Base-by-base conservation (phyloP, 2,888 invertebrate species). In the Caenorhabditis angaria region DNA sequence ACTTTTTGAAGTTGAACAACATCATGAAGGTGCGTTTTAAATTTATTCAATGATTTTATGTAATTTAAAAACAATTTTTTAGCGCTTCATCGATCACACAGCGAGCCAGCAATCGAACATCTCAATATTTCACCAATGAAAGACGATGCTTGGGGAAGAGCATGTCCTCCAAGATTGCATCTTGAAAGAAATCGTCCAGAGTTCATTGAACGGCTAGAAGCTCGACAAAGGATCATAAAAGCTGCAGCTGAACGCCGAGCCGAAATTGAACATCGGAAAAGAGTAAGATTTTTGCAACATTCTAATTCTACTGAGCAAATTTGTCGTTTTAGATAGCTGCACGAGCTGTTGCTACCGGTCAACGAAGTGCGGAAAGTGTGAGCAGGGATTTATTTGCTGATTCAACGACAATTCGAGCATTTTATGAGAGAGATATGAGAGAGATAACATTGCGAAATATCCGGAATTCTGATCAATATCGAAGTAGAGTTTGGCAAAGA, bases 111-210 rank as follows among this genome's bases (percentile, higher is more conserved):
- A 12, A 71, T 71, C 18, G 71, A 71, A n/a, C 71, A 71, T 51
- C 53, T 71, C 4, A 56, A 62, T 25, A 66, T 71, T 22, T 71
- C 71, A 1, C 66, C 66, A 27, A 50, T 71, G 8, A 71, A 71
- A 54, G 71, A 66, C n/a, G 61, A 60, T n/a, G 51, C 57, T 0
- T 71, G 71, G 71, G 20, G 27, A 8, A 50, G 41, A 24, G 50
- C 71, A 1, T 63, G 62, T 29, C 71, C 71, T 18, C 71, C 71
- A n/a, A 48, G 71, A 47, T 35, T 65, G 14, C 59, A 71, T 25
- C 18, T 71, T n/a, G 71, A 71, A 35, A 35, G 59, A 25, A 71
- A 71, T 51, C 66, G 71, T 2, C 71, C 71, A 10, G 66, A 71
- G 10, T 71, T 71, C 56, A 71, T 71, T 6, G 47, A 63, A 51